Base-by-base conservation (phyloP, 2,797 vertebrate species). In the Ciconia nigra region DNA sequence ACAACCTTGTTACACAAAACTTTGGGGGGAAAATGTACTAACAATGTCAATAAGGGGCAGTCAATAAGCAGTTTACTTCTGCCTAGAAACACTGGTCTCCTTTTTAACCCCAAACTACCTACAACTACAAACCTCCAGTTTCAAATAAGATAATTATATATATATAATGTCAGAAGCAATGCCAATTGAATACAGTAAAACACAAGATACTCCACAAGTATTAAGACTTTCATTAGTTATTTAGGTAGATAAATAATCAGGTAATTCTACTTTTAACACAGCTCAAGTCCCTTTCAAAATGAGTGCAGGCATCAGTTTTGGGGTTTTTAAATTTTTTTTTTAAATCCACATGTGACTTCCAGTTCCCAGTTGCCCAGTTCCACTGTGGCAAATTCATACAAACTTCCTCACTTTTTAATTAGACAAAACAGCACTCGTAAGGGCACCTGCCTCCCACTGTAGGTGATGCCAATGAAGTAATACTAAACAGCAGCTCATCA, bases 31-130 rank as follows among this genome's bases (percentile, higher is more conserved):
- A 52, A 37, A 47, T 39, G 22, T 67, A 22, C 18, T 4, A 11
- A 31, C 5, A 8, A 0, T 14, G 42, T 24, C 65, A 35, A 2
- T 15, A 15, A 3, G 2, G 37, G n/a, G 5, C 42, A 70, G 62
- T 15, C 52, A 42, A 2, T 19, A 19, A 10, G 14, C 2, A 22
- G 20, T 28, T 57, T 72, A 17, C 15, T 54, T 49, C 87, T 78
- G 51, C 47, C 63, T 73, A 12, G 25, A 49, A 86, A 49, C 28
- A 35, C 29, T 5, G 20, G 39, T n/a, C 29, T 81, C 24, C 57
- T 93, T 51, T 70, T 35, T n/a, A 77, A 46, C 15, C 26, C 49
- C 52, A 22, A 49, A 19, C 15, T 31, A 49, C 10, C 35, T 28
- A 66, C 14, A 79, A 28, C 9, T 31, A 33, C 37, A 49, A 47